Conservation (phyloP, 2,113 vertebrate species). For the Miniopterus natalensis region DNA sequence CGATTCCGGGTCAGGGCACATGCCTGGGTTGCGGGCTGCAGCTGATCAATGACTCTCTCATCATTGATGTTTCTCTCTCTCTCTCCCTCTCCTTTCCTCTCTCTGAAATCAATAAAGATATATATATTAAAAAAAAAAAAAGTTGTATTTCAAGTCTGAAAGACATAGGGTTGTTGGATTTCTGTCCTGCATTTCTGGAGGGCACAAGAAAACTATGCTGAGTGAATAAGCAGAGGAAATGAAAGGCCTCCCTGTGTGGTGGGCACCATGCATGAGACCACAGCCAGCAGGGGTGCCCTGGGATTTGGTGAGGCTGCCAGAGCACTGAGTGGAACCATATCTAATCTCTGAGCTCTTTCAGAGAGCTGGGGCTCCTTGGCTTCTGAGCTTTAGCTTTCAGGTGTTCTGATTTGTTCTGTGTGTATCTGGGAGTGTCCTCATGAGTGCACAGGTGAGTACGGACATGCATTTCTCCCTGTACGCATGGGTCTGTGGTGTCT, state of each 20-base stretch:
- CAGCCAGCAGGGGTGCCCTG: not conserved
- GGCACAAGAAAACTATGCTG: not conserved
- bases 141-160: not conserved
- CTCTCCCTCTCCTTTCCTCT: too few relatives aligned
- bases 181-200: slow-evolving; percentile 18
- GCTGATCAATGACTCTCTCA: too few relatives aligned
- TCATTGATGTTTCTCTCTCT: too few relatives aligned
- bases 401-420: not conserved
- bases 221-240: not conserved
- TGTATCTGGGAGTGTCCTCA: not conserved
- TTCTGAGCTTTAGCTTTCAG: not conserved
- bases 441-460: not conserved
- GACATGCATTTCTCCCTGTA: not conserved
- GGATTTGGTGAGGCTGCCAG: not conserved
- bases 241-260: not conserved
- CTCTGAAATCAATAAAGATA: too few relatives aligned
- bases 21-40: too few relatives aligned
- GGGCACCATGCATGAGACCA: not conserved
- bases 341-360: not conserved
- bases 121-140: too few relatives aligned
- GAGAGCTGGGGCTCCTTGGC: not conserved
- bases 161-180: not conserved
- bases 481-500: not conserved
- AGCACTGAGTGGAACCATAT: not conserved
- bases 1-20: too few relatives aligned